Percentiles rank a stretch among this genome's conserved stretches.
Evolutionary conservation across 2,797 vertebrate species (phyloP).

Genomic region (Ispidina lecontei): DNA sequence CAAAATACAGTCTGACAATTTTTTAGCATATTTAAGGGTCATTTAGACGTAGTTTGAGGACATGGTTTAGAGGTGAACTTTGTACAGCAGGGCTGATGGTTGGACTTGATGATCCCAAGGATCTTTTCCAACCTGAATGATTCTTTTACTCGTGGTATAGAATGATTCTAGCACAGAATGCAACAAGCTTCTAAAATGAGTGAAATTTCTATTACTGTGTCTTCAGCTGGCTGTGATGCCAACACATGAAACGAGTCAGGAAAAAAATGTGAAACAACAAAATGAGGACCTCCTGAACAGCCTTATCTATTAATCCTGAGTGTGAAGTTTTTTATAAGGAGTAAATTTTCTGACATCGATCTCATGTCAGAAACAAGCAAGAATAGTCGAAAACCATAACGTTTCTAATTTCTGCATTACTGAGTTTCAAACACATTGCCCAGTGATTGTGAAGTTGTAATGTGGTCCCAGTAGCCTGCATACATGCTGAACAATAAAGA

Average conservation of each 20-base stretch:
- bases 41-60: too few species aligned
- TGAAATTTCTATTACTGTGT: neutral
- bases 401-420: constrained; percentile 54
- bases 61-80: too few species aligned
- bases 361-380: neutral
- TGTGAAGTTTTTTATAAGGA: neutral
- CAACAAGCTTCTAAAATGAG: neutral
- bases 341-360: constrained; percentile 4
- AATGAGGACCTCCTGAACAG: neutral
- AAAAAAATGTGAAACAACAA: neutral
- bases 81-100: too few species aligned
- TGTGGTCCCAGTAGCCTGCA: constrained; percentile 40
- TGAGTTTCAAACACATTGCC: constrained; percentile 26
- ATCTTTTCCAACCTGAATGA: too few species aligned
- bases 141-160: neutral
- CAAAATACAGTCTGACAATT: neutral
- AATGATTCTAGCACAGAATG: neutral
- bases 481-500: constrained; percentile 53
- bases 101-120: too few species aligned
- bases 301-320: neutral
- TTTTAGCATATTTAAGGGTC: neutral
- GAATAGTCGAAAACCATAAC: neutral
- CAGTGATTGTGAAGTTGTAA: constrained; percentile 63
- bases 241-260: fast-evolving
- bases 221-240: neutral